phyloP scores from a whole-genome alignment of 2,888 invertebrate genomes.

The Synergus japonicus region DNA sequence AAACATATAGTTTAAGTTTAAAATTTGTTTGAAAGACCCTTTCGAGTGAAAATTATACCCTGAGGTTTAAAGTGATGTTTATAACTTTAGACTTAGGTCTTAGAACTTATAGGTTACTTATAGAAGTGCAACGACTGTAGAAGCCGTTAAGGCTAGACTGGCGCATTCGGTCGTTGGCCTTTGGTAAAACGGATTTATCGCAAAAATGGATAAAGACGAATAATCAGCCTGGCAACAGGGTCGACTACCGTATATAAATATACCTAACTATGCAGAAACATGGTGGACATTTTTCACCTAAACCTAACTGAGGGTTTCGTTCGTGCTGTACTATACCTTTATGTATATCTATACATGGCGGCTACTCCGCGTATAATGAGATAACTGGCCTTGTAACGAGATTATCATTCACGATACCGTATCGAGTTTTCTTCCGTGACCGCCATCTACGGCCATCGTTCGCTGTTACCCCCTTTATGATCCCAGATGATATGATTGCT shows the following conservation, averaged over 20 bases:
- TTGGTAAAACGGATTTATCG: conserved; percentile 50
- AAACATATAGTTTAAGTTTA: background rate
- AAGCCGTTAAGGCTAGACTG: conserved; percentile 23
- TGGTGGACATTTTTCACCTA: background rate
- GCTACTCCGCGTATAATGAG: conserved; percentile 51
- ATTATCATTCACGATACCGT: conserved; percentile 52
- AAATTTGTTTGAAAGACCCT: background rate
- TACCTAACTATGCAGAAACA: background rate
- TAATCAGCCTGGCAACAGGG: conserved; percentile 50
- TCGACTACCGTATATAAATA: background rate
- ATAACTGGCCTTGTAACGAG: conserved; percentile 58
- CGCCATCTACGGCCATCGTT: background rate
- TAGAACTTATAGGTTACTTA: conserved; percentile 26
- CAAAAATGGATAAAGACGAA: conserved; percentile 65
- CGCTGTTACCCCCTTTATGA: conserved; percentile 1
- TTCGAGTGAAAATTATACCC: background rate
- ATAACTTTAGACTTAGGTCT: conserved; percentile 1
- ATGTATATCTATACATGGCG: background rate
- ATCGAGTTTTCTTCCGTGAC: conserved; percentile 33
- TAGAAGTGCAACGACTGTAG: conserved; percentile 13
- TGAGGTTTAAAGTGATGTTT: background rate
- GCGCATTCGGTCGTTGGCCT: conserved; percentile 63
- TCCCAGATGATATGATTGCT: conserved; percentile 1
- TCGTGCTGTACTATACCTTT: background rate
- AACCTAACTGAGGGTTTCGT: background rate